Evolutionary conservation across 2,888 invertebrate species (phyloP).

Genomic region (Ophioninae sp.): DNA sequence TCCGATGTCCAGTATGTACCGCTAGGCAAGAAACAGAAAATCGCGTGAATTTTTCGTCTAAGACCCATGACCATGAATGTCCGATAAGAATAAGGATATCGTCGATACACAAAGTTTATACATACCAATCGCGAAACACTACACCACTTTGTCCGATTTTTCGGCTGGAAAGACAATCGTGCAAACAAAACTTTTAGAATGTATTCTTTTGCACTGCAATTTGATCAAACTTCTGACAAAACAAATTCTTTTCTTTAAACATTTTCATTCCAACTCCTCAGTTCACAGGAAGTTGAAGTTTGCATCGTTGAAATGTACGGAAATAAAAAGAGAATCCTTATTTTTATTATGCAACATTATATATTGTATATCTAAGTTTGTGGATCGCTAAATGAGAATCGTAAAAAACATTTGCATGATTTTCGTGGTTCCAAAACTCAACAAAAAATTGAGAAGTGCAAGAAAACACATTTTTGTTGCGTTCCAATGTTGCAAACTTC

Average conservation of each 20-base stretch:
- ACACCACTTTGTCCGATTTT: background rate
- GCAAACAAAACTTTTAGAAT: background rate
- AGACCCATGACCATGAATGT: background rate
- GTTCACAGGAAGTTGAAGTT: background rate
- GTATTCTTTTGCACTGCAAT: background rate
- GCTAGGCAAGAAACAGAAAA: slow-evolving; percentile 81
- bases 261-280: background rate
- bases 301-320: background rate
- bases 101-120: background rate
- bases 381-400: too few relatives aligned
- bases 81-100: background rate
- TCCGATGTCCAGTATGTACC: slow-evolving; percentile 86
- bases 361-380: background rate
- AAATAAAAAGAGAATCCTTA: background rate
- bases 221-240: background rate
- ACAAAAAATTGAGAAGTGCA: too few relatives aligned
- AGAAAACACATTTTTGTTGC: background rate
- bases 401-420: too few relatives aligned
- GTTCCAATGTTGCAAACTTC: background rate
- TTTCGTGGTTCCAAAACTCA: too few relatives aligned
- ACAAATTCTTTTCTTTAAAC: background rate
- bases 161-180: background rate
- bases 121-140: background rate
- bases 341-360: background rate
- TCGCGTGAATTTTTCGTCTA: background rate